Evolutionary conservation across 2,113 vertebrate species (phyloP).

Genomic region (Phalacrocorax pelagicus): DNA sequence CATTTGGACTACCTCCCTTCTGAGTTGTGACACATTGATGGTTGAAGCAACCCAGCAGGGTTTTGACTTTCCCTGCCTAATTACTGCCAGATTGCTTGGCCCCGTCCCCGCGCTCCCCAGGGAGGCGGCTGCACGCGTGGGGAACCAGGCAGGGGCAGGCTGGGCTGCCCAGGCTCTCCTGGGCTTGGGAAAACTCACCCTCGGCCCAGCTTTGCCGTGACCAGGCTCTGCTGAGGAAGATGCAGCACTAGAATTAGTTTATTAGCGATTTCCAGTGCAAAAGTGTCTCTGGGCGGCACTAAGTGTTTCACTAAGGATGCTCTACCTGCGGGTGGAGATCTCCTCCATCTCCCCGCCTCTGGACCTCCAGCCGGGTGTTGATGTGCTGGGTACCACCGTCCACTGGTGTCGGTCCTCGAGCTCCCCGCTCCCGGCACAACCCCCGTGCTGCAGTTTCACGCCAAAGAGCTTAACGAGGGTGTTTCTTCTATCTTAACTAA

Average conservation of each 20-base stretch:
- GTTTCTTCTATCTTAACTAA: not conserved
- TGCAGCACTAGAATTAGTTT: too few species aligned
- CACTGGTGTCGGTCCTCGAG: rapidly evolving
- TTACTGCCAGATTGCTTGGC: conserved; percentile 38
- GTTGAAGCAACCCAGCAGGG: conserved; percentile 31
- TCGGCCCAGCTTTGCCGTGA: rapidly evolving
- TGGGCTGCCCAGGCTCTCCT: not conserved
- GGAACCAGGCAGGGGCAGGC: not conserved
- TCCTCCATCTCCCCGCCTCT: not conserved
- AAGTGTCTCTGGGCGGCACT: rapidly evolving
- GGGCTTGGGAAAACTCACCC: not conserved
- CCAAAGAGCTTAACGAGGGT: not conserved
- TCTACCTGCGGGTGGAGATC: not conserved
- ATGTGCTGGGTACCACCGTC: not conserved
- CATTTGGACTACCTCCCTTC: conserved; percentile 5
- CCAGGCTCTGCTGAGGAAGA: not conserved
- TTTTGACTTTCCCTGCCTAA: conserved; percentile 46
- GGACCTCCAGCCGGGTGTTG: not conserved
- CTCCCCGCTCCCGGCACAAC: not conserved
- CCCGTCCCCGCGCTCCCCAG: rapidly evolving
- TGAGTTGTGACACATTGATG: conserved; percentile 18
- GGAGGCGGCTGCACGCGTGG: not conserved
- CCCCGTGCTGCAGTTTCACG: rapidly evolving
- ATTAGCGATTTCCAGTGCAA: not conserved
- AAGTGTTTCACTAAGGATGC: not conserved